Evolutionary conservation across 2,113 vertebrate species (phyloP), one percentile per base, ranked within the genome.

Genomic region (Paraplagusia blochii): DNA sequence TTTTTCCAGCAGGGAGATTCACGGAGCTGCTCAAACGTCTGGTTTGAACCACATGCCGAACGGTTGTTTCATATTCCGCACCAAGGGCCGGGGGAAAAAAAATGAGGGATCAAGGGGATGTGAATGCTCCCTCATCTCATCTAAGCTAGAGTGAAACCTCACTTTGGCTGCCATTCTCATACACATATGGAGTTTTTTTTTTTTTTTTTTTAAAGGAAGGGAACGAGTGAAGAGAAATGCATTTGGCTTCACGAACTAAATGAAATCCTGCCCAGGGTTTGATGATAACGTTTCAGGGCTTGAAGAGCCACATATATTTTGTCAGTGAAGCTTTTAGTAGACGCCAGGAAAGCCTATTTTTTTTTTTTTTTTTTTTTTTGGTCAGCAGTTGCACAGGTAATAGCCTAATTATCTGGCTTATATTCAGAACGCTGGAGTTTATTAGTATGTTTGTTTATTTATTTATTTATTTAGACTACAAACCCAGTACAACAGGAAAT

Each of bases 101-200:
- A 77, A 64, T 52, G 59, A 53, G 66, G 65, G 78, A 81, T 77
- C 63, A 72, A 85, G 79, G 72, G 70, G 77, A 84, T 83, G 74
- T 79, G 80, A 79, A 85, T 84, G 63, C 58, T 79, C 63, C 74
- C 74, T 58, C 66, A 76, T 72, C 67, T 87, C 74, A 71, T 83
- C 79, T 79, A 49, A 84, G 76, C 71, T 69, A 55, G 72, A 80
- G 71, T 77, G 70, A 79, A 84, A 84, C 71, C 78, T 51, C 61
- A 73, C 64, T 78, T 71, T 71, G 70, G 72, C 51, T 72, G 67
- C 63, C 51, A 66, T 76, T 82, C 79, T 65, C 73, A 69, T 72
- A 61, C 63, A 65, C 71, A 76, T 22, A 54, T 52, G 53, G 71
- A 71, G 66, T 66, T 77, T 78, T 63, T 55, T 29, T 29, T 29